phyloP scores from a whole-genome alignment of 2,888 invertebrate species.

The Amiota minor region DNA sequence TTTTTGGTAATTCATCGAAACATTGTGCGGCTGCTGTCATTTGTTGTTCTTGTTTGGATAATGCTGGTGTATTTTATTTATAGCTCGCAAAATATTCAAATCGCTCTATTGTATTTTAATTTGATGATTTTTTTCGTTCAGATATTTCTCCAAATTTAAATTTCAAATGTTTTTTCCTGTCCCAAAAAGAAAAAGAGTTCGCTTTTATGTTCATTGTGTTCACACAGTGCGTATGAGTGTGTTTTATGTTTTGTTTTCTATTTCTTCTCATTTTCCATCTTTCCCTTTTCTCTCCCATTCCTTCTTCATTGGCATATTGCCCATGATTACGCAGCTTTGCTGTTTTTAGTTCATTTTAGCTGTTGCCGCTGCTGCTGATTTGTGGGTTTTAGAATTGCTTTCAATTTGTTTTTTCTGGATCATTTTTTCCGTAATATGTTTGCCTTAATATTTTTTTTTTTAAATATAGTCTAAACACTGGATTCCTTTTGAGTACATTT shows the following conservation, averaged over 20 bases:
- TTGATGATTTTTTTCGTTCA: conserved; percentile 31
- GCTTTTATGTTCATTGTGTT: not conserved
- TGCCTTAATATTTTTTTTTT: conserved; percentile 43
- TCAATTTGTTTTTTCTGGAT: conserved; percentile 25
- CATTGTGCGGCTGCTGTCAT: not conserved
- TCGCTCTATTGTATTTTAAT: conserved; percentile 20
- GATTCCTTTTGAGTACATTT: conserved; percentile 12
- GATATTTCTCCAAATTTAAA: conserved; percentile 43
- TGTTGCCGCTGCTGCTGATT: not conserved
- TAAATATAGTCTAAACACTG: not conserved
- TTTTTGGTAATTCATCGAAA: not conserved
- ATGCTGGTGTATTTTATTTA: conserved; percentile 18
- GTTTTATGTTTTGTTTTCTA: conserved; percentile 48
- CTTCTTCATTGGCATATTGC: conserved; percentile 56
- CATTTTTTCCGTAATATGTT: conserved; percentile 31
- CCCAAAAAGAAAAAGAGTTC: no score
- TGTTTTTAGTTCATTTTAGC: conserved; percentile 33
- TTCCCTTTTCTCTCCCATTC: conserved; percentile 34
- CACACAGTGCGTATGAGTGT: conserved; percentile 55
- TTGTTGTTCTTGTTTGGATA: not conserved
- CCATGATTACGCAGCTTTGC: conserved; percentile 62
- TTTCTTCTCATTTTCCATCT: conserved; percentile 23
- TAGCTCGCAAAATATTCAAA: conserved; percentile 13
- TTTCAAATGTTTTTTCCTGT: conserved; percentile 3
- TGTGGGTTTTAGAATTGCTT: not conserved